Percentiles rank a stretch among this genome's conserved stretches.
These are phyloP conservation scores for Tuberolachnus salignus DNA, from an alignment of 2,888 invertebrate species.

Conservation along the genomic window DNA sequence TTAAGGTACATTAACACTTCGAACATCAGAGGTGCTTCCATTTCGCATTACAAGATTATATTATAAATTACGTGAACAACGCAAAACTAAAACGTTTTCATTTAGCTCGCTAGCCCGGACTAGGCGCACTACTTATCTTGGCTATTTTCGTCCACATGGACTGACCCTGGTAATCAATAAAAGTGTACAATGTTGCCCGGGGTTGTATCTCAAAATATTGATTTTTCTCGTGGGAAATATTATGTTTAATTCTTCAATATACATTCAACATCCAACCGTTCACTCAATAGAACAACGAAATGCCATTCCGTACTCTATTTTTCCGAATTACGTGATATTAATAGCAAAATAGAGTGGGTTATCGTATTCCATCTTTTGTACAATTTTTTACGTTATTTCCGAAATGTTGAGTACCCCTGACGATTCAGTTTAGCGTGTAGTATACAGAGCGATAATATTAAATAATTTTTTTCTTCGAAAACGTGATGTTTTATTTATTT, in stretches of 20 bases:
- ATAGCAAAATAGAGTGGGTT: background rate
- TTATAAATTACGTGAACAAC: background rate
- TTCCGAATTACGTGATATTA: background rate
- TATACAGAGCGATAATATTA: background rate
- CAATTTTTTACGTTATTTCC: background rate
- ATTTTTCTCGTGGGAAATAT: background rate
- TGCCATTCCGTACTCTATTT: background rate
- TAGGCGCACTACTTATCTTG: slow-evolving; percentile 2
- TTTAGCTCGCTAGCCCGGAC: background rate
- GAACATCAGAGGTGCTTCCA: slow-evolving; percentile 80
- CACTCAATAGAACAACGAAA: background rate
- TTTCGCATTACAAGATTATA: slow-evolving; percentile 63
- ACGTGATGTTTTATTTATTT: background rate
- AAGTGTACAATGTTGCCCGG: slow-evolving; percentile 15
- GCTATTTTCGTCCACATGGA: slow-evolving; percentile 48
- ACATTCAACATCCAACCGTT: no score
- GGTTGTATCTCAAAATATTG: slow-evolving; percentile 13
- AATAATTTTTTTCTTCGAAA: background rate
- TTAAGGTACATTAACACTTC: slow-evolving; percentile 84
- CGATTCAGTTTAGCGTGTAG: background rate
- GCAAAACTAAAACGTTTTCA: background rate
- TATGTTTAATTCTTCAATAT: background rate
- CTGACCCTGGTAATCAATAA: slow-evolving; percentile 50
- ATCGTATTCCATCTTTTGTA: background rate
- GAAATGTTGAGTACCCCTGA: slow-evolving; percentile 28